Conservation (phyloP, 2,113 vertebrate genomes). For the Eudorcas thomsonii region DNA sequence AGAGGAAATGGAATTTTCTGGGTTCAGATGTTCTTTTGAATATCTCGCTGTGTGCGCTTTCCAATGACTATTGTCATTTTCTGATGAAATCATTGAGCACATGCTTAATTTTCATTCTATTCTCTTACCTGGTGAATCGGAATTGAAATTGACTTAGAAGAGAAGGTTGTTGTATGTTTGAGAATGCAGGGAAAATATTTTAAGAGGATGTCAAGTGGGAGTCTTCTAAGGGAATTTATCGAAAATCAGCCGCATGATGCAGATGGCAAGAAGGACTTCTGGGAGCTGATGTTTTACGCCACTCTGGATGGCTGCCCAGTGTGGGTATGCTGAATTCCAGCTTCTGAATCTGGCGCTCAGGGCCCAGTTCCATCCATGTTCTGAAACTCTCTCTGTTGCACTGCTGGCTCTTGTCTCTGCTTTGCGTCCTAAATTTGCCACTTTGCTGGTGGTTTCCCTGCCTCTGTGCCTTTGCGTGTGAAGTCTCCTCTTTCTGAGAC, state of each 20-base stretch:
- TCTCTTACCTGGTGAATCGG: background rate
- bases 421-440: background rate
- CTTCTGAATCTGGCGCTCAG: background rate
- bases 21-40: too few species aligned
- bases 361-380: background rate
- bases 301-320: rapidly evolving
- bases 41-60: background rate
- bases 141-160: background rate
- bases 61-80: rapidly evolving
- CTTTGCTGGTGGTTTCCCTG: background rate
- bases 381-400: background rate
- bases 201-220: background rate
- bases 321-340: background rate
- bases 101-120: background rate
- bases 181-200: rapidly evolving
- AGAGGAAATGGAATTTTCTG: background rate
- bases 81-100: background rate
- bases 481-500: background rate
- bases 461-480: background rate
- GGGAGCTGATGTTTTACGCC: background rate
- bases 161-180: background rate
- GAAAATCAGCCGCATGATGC: rapidly evolving
- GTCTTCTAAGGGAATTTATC: background rate
- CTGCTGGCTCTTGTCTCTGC: background rate
- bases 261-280: background rate